These are phyloP conservation scores for Muscicapa comitata DNA, from an alignment of 2,797 vertebrate species.

Conservation along the genomic window DNA sequence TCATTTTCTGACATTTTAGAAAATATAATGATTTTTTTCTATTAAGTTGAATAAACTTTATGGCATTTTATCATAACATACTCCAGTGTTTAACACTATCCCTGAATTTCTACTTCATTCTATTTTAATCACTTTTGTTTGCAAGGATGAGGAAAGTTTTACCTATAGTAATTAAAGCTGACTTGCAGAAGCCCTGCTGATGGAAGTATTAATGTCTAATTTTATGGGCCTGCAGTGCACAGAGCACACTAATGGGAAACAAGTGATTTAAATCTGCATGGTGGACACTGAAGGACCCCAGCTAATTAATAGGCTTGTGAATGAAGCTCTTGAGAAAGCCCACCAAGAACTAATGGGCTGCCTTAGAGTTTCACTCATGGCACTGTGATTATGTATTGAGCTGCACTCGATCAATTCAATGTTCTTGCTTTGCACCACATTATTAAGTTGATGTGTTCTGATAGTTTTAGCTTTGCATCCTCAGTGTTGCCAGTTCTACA, in stretches of 20 bases:
- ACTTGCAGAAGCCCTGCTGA: constrained; percentile 56
- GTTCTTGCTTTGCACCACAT: constrained; percentile 46
- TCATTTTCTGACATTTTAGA: background rate
- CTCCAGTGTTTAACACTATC: background rate
- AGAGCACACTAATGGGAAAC: constrained; percentile 64
- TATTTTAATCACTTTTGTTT: constrained; percentile 63
- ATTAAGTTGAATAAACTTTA: background rate
- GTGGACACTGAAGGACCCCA: constrained; percentile 48
- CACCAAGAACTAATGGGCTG: background rate
- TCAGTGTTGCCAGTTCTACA: background rate
- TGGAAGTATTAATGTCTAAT: constrained; percentile 67
- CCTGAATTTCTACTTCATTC: constrained; percentile 33
- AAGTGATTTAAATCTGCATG: constrained; percentile 51
- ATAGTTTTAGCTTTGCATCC: constrained; percentile 40
- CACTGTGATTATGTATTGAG: constrained; percentile 13
- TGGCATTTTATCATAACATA: constrained; percentile 23
- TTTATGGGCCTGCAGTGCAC: constrained; percentile 42
- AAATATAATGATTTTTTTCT: background rate
- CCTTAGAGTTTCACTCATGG: constrained; percentile 5
- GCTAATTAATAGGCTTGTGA: constrained; percentile 70
- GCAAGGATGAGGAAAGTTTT: constrained; percentile 56
- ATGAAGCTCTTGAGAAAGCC: constrained; percentile 29
- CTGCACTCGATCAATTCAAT: constrained; percentile 49
- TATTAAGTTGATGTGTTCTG: constrained; percentile 50
- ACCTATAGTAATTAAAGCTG: constrained; percentile 68